Percentiles rank a stretch among this genome's conserved stretches.
Conservation (phyloP, 2,113 vertebrate genomes). For the Varanus salvator region DNA sequence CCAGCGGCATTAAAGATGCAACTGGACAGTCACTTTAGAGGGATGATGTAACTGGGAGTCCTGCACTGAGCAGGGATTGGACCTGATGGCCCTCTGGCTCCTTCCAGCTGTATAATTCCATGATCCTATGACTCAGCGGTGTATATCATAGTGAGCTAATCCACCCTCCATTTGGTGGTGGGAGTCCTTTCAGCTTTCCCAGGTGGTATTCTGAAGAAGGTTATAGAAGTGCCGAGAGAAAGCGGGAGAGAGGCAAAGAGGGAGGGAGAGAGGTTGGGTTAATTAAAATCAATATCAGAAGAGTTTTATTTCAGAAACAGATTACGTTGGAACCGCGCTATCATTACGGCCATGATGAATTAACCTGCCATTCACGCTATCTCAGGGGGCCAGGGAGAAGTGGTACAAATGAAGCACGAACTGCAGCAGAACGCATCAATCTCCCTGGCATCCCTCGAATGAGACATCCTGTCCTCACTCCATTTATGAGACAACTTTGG, state of each 20-base stretch:
- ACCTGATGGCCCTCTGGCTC: too few species aligned
- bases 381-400: neutral
- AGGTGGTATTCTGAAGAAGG: neutral
- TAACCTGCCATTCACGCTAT: conserved; percentile 4
- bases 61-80: too few species aligned
- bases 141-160: too few species aligned
- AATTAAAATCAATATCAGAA: conserved; percentile 30
- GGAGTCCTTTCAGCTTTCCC: neutral
- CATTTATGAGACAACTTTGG: neutral
- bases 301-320: conserved; percentile 4
- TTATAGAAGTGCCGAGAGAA: neutral
- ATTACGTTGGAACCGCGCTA: neutral
- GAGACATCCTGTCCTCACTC: neutral
- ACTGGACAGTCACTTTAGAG: too few species aligned
- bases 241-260: neutral
- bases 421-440: neutral
- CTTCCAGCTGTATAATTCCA: too few species aligned
- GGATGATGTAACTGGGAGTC: too few species aligned
- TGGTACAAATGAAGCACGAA: neutral
- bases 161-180: neutral
- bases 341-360: conserved; percentile 19
- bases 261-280: neutral
- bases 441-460: conserved; percentile 10
- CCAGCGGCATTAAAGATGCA: too few species aligned
- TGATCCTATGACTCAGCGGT: too few species aligned